Percentiles rank a stretch among this genome's conserved stretches.
These are phyloP conservation scores for Poecile atricapillus DNA, from an alignment of 2,113 vertebrate genomes.

Conservation along the genomic window DNA sequence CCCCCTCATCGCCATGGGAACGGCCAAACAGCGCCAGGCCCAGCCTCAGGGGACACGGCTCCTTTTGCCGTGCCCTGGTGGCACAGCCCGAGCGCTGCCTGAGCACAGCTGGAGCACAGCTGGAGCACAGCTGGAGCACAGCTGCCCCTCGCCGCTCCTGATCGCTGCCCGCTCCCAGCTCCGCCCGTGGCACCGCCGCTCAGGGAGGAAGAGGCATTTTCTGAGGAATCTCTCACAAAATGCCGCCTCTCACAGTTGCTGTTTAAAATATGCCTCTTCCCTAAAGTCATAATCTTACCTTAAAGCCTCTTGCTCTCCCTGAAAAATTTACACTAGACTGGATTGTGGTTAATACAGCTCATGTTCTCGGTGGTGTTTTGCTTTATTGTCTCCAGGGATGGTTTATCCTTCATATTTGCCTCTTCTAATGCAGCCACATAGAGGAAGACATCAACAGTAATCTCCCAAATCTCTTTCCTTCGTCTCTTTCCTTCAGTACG, in stretches of 20 bases:
- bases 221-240: not conserved
- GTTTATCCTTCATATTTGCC: constrained; percentile 8
- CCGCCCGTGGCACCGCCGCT: accelerated
- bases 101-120: not conserved
- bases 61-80: accelerated
- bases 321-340: constrained; percentile 34
- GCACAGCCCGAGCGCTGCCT: accelerated
- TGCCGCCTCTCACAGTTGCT: not conserved
- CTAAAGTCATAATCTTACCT: constrained; percentile 45
- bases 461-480: constrained; percentile 6
- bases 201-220: not conserved
- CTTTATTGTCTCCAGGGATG: not conserved
- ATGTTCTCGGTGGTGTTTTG: not conserved
- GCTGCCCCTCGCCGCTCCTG: not conserved
- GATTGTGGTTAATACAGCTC: constrained; percentile 46
- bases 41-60: accelerated
- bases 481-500: not conserved
- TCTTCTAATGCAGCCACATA: not conserved
- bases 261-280: not conserved
- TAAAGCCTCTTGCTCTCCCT: constrained; percentile 35
- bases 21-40: not conserved
- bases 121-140: not conserved
- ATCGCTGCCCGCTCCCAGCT: not conserved
- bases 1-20: not conserved
- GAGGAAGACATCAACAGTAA: constrained; percentile 31